phyloP scores from a whole-genome alignment of 2,888 invertebrate genomes.

The Drosophila gaucha region DNA sequence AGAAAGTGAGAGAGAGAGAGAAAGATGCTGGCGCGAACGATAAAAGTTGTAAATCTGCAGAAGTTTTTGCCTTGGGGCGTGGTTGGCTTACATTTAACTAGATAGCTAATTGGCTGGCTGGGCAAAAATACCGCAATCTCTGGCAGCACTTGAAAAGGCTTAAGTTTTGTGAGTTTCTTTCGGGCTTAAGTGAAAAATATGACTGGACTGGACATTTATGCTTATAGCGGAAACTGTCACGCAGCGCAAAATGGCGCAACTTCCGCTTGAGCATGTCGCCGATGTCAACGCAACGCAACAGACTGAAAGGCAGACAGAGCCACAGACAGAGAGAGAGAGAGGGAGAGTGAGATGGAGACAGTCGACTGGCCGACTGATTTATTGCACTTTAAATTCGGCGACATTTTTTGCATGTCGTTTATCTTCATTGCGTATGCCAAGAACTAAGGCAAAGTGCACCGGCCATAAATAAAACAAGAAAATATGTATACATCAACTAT shows the following conservation, averaged over 20 bases:
- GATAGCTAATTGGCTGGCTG: constrained; percentile 53
- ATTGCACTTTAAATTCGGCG: constrained; percentile 80
- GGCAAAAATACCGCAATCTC: constrained; percentile 41
- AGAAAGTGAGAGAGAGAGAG: not conserved
- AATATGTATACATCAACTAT: constrained; percentile 55
- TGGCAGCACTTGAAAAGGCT: constrained; percentile 47
- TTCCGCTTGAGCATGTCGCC: constrained; percentile 65
- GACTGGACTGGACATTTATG: constrained; percentile 62
- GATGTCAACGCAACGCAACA: constrained; percentile 52
- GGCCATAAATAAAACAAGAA: constrained; percentile 66
- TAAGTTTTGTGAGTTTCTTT: constrained; percentile 36
- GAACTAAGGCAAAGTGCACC: constrained; percentile 64
- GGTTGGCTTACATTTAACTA: constrained; percentile 29
- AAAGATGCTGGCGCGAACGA: constrained; percentile 1
- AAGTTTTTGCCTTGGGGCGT: constrained; percentile 6
- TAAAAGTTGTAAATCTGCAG: constrained; percentile 48
- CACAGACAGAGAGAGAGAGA: not conserved
- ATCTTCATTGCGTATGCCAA: constrained; percentile 79
- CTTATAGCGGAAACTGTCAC: constrained; percentile 63
- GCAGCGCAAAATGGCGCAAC: constrained; percentile 70
- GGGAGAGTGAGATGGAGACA: not conserved
- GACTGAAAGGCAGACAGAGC: constrained; percentile 35
- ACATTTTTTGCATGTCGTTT: constrained; percentile 81
- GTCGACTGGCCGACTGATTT: constrained; percentile 66
- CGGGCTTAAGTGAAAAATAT: constrained; percentile 63